Conservation (phyloP, 1,140 invertebrate species). For the Danaus melanippus region DNA sequence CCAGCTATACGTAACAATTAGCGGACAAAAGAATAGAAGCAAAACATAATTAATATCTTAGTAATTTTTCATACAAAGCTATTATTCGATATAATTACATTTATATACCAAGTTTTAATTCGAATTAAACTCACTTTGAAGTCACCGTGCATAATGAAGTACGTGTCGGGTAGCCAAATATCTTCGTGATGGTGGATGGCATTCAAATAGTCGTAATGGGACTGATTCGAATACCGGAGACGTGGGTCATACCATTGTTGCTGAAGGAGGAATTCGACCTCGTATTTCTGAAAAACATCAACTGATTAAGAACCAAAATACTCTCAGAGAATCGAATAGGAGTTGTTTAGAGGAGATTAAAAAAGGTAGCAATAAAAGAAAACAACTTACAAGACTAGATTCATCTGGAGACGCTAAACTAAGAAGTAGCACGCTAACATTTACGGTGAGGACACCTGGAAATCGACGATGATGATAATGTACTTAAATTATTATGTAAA, state of each 20-base stretch:
- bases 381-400: conserved; percentile 89
- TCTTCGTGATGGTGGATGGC: conserved; percentile 91
- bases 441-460: conserved; percentile 90
- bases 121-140: conserved; percentile 76
- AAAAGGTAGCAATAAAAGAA: conserved; percentile 14
- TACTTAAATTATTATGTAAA: conserved; percentile 4
- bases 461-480: conserved; percentile 38
- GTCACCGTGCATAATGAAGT: conserved; percentile 96
- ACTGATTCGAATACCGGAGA: conserved; percentile 87
- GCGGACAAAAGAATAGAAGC: too few species aligned
- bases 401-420: conserved; percentile 95
- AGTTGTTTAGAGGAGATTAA: conserved; percentile 8
- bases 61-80: background rate
- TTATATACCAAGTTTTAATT: background rate
- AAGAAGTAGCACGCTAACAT: conserved; percentile 92
- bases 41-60: too few species aligned
- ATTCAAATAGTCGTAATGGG: conserved; percentile 88
- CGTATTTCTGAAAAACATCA: conserved; percentile 84
- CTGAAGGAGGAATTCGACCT: conserved; percentile 92
- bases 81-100: conserved; percentile 4
- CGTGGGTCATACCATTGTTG: conserved; percentile 93
- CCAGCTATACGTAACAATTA: too few species aligned
- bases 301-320: too few species aligned
- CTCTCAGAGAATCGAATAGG: conserved; percentile 1
- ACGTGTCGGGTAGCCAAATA: conserved; percentile 94